Base-by-base conservation (phyloP, 2,113 vertebrate species). In the Paralichthys olivaceus region DNA sequence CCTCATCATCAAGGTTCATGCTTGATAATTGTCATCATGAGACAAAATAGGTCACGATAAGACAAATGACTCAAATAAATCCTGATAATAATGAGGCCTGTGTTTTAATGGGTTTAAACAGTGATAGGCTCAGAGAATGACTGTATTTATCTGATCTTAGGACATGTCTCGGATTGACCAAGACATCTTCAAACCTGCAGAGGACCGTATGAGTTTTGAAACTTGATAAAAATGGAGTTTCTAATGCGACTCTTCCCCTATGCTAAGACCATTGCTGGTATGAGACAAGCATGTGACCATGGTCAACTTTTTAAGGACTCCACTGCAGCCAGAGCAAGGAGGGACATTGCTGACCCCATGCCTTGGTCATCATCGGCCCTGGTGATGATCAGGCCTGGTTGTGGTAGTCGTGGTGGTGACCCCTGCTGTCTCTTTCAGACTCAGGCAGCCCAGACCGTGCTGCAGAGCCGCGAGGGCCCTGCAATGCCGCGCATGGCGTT, bases 361-460 rank as follows among this genome's bases (percentile, higher is more conserved):
- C 9, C 63, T 53, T 25, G 32, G 32, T 62, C 67, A 23, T 47
- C 72, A 34, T 29, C 14, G 0, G 22, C 67, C n/a, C 26, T 66
- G 51, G 54, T n/a, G 20, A n/a, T 54, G 69, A 65, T 45, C 7
- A 2, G 14, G 1, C 13, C 53, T 1, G 32, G 20, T 22, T 40
- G 63, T 59, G 61, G 64, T 29, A 55, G 28, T 61, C 15, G 0
- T 26, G 23, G 45, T 66, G 69, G 60, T 84, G 72, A 81, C 55
- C 53, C 23, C 58, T 84, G 65, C 54, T 85, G 34, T 81, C 45
- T 83, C 75, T 93, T 91, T 75, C 49, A 97, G 96, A 96, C 94
- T 64, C 95, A 95, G 81, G 94, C 95, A 28, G 91, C 95, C 62
- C 92, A 92, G 60, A 93, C 93, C 47, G 53, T 94, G 3, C 4